Evolutionary conservation across 1,140 invertebrate genomes (phyloP).

Genomic region (Drosophila kanapiae): DNA sequence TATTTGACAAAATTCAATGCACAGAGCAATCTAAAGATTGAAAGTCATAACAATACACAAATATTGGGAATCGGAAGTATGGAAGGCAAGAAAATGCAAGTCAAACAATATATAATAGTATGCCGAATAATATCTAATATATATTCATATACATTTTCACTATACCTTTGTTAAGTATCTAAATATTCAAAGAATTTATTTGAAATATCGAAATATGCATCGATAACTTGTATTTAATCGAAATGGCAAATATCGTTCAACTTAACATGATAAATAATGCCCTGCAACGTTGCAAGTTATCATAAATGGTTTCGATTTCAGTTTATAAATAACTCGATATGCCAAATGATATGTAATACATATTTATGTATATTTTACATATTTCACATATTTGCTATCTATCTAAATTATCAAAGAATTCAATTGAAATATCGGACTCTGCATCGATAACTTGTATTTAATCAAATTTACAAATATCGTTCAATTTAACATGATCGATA

Average conservation of each 20-base stretch:
- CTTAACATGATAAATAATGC: not conserved
- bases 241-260: too few species aligned
- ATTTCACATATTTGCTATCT: too few species aligned
- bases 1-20: constrained; percentile 70
- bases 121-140: not conserved
- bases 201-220: not conserved
- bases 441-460: too few species aligned
- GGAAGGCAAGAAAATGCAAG: not conserved
- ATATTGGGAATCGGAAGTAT: constrained; percentile 3
- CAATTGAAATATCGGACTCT: too few species aligned
- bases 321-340: not conserved
- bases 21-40: constrained; percentile 11
- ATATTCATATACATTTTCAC: not conserved
- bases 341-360: too few species aligned
- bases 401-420: too few species aligned
- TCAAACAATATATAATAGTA: not conserved
- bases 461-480: too few species aligned
- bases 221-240: too few species aligned
- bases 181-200: not conserved
- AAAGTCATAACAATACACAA: constrained; percentile 7
- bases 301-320: not conserved
- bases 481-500: not conserved
- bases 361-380: too few species aligned
- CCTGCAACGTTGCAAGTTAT: not conserved
- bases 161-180: not conserved